Evolutionary conservation across 2,888 invertebrate species (phyloP).

Genomic region (Leucozona laternaria): DNA sequence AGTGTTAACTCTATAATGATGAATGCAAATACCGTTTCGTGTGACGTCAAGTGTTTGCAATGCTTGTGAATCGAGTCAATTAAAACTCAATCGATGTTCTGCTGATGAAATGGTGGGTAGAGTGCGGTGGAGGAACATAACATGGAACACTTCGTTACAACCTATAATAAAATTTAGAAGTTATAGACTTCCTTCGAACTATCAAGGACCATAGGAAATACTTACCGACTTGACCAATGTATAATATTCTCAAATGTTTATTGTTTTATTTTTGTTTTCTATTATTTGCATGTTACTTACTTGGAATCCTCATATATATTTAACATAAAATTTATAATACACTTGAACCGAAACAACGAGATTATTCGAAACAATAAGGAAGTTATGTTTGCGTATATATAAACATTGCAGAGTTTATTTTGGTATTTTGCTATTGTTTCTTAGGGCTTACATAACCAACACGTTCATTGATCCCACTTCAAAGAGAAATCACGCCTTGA

Average conservation of each 20-base stretch:
- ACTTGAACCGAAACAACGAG: not conserved
- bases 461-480: conserved; percentile 58
- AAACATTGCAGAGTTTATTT: conserved; percentile 59
- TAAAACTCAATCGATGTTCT: no score
- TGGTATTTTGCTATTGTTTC: conserved; percentile 38
- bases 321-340: not conserved
- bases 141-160: no score
- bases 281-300: conserved; percentile 51
- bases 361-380: conserved; percentile 39
- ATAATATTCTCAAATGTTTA: not conserved
- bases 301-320: conserved; percentile 1
- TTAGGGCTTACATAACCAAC: conserved; percentile 28
- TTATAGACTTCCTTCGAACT: not conserved
- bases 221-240: not conserved
- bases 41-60: no score
- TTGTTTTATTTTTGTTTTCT: not conserved
- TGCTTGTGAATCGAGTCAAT: no score
- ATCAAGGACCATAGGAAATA: not conserved
- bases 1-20: no score
- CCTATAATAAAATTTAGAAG: no score
- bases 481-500: conserved; percentile 61
- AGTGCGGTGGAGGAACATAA: no score
- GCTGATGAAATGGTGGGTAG: no score
- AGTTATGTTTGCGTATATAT: conserved; percentile 52
- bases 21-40: no score